phyloP scores from a whole-genome alignment of 2,888 invertebrate species.

The Stomorhina lunata region DNA sequence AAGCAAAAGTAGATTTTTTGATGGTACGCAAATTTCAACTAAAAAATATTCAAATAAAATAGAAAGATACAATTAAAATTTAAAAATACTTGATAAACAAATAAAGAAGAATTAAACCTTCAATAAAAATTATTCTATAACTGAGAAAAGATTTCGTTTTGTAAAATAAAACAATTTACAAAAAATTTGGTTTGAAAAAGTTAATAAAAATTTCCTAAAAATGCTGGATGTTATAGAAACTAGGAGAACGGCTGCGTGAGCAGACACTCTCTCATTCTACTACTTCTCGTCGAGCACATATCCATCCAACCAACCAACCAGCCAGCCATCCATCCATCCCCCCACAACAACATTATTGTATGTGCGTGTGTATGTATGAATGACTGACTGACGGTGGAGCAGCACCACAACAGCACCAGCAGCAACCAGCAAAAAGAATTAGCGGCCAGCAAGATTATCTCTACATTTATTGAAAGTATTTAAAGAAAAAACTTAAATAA shows the following conservation, averaged over 20 bases:
- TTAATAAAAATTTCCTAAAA: slow-evolving; percentile 68
- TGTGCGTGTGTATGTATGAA: slow-evolving; percentile 1
- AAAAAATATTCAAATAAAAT: slow-evolving; percentile 35
- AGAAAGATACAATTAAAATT: slow-evolving; percentile 24
- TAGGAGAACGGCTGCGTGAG: slow-evolving; percentile 78
- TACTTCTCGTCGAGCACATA: slow-evolving; percentile 30
- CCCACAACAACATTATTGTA: slow-evolving; percentile 50
- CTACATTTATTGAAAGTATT: slow-evolving; percentile 55
- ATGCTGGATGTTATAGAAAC: slow-evolving; percentile 79
- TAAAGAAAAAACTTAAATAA: slow-evolving; percentile 34
- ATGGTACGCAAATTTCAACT: slow-evolving; percentile 55
- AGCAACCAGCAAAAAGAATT: slow-evolving; percentile 52
- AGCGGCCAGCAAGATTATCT: slow-evolving; percentile 61
- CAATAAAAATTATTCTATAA: slow-evolving; percentile 2
- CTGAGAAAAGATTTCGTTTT: neutral
- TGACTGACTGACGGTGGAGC: slow-evolving; percentile 57
- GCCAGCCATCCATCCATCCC: slow-evolving; percentile 25
- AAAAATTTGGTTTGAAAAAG: slow-evolving; percentile 54
- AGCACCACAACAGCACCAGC: too few relatives aligned
- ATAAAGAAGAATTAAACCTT: slow-evolving; percentile 14
- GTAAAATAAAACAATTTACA: slow-evolving; percentile 11
- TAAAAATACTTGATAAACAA: slow-evolving; percentile 5
- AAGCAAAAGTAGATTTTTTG: slow-evolving; percentile 54
- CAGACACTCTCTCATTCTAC: slow-evolving; percentile 55
- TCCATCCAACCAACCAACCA: neutral